Base-by-base conservation (phyloP, 2,888 invertebrate species). In the Thumatha senex region DNA sequence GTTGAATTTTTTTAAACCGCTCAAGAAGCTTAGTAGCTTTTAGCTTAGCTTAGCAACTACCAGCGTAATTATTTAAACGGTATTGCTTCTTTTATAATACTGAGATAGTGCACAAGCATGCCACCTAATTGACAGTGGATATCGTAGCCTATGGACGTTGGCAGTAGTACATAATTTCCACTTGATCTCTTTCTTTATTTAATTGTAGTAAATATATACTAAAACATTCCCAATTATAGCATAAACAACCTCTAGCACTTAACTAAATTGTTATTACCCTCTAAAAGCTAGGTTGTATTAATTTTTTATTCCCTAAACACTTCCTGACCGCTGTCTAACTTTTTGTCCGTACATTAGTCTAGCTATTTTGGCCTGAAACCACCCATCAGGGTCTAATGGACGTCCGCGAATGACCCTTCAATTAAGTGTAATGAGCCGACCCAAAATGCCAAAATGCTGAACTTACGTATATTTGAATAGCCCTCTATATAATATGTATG, bases 381-480 rank as follows among this genome's bases (percentile, higher is more conserved):
- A 80, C 78, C 82, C 80, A 82, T 82, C 80, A 78, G 71, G 76
- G 72, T 61, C 74, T 80, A 80, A 82, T 82, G 81, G 74, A 71
- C 80, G 81, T 84, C 84, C 87, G 80, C 86, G 84, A 90, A 91
- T 86, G 82, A 80, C 82, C 84, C 86, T 86, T 83, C 90, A 89
- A 90, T 92, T 90, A 91, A 86, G 86, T 84, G 84, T 89, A 90
- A 92, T 89, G 90, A 88, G 80, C 67, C 85, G 77, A 74, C 76
- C 79, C 80, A 58, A 68, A 65, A 67, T 59, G 70, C 72, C 73
- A 70, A 76, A 65, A 68, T 59, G 69, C 72, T 72, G 71, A 76
- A 76, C 72, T 74, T 78, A 74, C 75, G 74, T 76, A 75, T 76
- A 80, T 80, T 80, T 81, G 76, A 78, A 78, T 80, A 4, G 76